Conservation (phyloP, 2,113 vertebrate species). For the Crypturellus undulatus region DNA sequence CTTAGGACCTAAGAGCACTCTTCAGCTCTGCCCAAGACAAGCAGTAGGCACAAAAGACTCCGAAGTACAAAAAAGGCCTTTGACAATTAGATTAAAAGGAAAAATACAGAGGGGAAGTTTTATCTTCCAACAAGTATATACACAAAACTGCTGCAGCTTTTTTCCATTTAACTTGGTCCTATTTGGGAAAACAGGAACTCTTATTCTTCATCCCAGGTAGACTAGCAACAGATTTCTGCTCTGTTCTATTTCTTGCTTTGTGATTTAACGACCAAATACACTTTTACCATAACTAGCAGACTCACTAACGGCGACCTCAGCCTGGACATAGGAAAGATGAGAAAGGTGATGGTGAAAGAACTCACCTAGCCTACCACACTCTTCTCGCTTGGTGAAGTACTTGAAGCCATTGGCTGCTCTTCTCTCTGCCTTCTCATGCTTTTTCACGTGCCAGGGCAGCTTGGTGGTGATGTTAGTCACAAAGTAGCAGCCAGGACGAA, state of each 20-base stretch:
- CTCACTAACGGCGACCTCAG: not conserved
- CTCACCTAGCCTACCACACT: constrained; percentile 93
- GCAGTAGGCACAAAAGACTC: not conserved
- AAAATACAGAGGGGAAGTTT: not conserved
- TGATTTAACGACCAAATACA: not conserved
- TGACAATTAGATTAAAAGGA: not conserved
- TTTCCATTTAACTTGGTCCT: not conserved
- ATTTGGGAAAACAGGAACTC: not conserved
- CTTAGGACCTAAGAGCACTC: not conserved
- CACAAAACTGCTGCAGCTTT: not conserved
- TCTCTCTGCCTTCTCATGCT: constrained; percentile 97
- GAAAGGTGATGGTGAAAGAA: not conserved
- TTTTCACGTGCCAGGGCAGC: constrained; percentile 98
- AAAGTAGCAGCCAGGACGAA: constrained; percentile 93
- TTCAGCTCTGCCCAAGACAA: not conserved
- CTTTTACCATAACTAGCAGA: not conserved
- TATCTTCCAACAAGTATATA: not conserved
- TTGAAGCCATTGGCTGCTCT: constrained; percentile 98
- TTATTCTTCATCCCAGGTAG: not conserved
- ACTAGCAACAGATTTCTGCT: not conserved
- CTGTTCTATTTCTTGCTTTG: not conserved
- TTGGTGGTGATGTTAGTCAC: constrained; percentile 99
- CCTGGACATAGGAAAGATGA: not conserved
- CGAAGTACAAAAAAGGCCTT: not conserved
- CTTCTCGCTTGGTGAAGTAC: constrained; percentile 98